These are phyloP conservation scores for Oreamnos americanus DNA, from an alignment of 2,113 vertebrate genomes.

Conservation along the genomic window DNA sequence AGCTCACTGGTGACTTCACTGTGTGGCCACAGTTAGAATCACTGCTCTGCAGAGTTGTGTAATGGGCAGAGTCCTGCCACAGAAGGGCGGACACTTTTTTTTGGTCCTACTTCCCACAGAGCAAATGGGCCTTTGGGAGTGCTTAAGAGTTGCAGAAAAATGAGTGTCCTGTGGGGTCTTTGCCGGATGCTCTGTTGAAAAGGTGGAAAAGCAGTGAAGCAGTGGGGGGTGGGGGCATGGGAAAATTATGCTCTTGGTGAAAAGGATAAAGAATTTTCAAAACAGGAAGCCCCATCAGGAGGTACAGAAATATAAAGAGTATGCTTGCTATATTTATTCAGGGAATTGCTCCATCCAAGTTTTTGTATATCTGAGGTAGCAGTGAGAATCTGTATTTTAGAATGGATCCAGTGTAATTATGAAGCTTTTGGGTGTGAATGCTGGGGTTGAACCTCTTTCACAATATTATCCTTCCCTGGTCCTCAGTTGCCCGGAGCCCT, in stretches of 20 bases:
- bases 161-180: background rate
- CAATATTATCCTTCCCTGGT: background rate
- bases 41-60: background rate
- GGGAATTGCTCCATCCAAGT: background rate
- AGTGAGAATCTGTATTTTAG: background rate
- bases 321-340: background rate
- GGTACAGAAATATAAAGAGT: background rate
- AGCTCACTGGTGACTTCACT: background rate
- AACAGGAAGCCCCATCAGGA: background rate
- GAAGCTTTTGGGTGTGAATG: background rate
- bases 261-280: background rate
- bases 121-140: background rate
- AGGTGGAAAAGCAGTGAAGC: background rate
- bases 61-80: background rate
- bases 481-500: background rate
- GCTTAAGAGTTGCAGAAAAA: background rate
- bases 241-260: background rate
- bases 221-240: rapidly evolving
- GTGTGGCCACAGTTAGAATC: background rate
- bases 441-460: background rate
- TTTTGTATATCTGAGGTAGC: background rate
- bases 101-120: slow-evolving; percentile 29
- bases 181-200: background rate
- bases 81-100: background rate
- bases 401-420: background rate